Evolutionary conservation across 2,113 vertebrate genomes (phyloP).

Genomic region (Marcusenius ussheri): DNA sequence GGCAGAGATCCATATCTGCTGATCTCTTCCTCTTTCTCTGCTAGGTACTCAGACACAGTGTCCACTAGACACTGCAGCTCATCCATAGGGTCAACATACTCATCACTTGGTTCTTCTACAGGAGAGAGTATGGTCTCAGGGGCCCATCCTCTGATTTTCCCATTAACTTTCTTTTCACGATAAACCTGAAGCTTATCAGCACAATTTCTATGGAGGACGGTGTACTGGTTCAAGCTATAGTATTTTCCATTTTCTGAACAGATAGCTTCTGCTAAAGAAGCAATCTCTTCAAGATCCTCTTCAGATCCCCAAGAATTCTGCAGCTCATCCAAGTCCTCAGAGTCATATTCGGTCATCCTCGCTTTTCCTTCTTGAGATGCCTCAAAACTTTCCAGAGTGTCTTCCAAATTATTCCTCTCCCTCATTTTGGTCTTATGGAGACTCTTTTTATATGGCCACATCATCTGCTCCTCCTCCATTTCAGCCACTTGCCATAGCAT

Average conservation of each 20-base stretch:
- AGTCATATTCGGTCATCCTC: conserved; percentile 61
- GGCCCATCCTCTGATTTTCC: conserved; percentile 36
- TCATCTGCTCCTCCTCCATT: conserved; percentile 54
- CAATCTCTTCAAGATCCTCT: conserved; percentile 68
- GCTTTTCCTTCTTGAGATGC: conserved; percentile 50
- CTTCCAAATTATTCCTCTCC: conserved; percentile 53
- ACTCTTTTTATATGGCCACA: conserved; percentile 69
- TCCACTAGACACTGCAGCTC: conserved; percentile 85
- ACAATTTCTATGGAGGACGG: conserved; percentile 30
- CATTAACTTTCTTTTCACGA: conserved; percentile 45
- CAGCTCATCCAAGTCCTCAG: conserved; percentile 75
- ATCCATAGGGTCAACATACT: conserved; percentile 73
- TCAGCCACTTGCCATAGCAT: conserved; percentile 53
- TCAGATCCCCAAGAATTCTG: conserved; percentile 67
- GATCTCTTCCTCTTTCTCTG: conserved; percentile 90
- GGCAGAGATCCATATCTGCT: conserved; percentile 71
- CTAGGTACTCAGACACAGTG: conserved; percentile 87
- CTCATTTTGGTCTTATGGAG: conserved; percentile 74
- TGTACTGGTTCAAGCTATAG: conserved; percentile 37
- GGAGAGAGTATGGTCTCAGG: conserved; percentile 54
- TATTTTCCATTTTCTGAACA: conserved; percentile 51
- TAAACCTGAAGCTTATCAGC: conserved; percentile 39
- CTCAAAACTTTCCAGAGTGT: conserved; percentile 52
- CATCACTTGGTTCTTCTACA: conserved; percentile 58
- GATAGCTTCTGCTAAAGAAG: conserved; percentile 41